phyloP scores from a whole-genome alignment of 2,113 vertebrate species.

The Procavia capensis region DNA sequence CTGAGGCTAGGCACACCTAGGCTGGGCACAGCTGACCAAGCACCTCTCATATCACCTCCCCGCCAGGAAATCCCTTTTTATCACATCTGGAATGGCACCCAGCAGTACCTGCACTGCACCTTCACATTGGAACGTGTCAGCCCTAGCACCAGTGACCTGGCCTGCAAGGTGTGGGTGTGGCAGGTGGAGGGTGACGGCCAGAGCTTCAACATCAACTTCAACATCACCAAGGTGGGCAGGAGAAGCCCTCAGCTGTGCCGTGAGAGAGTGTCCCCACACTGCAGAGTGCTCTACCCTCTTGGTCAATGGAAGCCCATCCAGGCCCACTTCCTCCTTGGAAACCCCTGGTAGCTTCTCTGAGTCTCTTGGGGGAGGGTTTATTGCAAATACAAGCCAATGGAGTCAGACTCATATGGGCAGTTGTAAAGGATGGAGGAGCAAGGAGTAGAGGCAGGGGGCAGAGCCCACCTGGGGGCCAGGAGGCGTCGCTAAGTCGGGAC shows the following conservation, averaged over 20 bases:
- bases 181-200: slow-evolving; percentile 99
- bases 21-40: not conserved
- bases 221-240: slow-evolving; percentile 94
- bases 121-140: slow-evolving; percentile 98
- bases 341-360: not conserved
- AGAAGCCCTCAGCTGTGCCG: accelerated
- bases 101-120: slow-evolving; percentile 96
- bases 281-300: no score
- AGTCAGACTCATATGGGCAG: not conserved
- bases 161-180: slow-evolving; percentile 99
- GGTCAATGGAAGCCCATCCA: not conserved
- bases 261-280: not conserved
- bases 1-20: not conserved
- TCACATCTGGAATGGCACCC: slow-evolving; percentile 97
- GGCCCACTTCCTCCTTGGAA: not conserved
- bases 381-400: not conserved
- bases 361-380: not conserved
- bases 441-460: not conserved
- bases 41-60: accelerated
- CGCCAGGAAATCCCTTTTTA: slow-evolving; percentile 98
- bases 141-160: slow-evolving; percentile 95
- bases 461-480: no score
- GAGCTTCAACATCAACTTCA: slow-evolving; percentile 96
- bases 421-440: not conserved
- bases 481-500: not conserved